Evolutionary conservation across 2,113 vertebrate species (phyloP).

Genomic region (Leptocoma aspasia): DNA sequence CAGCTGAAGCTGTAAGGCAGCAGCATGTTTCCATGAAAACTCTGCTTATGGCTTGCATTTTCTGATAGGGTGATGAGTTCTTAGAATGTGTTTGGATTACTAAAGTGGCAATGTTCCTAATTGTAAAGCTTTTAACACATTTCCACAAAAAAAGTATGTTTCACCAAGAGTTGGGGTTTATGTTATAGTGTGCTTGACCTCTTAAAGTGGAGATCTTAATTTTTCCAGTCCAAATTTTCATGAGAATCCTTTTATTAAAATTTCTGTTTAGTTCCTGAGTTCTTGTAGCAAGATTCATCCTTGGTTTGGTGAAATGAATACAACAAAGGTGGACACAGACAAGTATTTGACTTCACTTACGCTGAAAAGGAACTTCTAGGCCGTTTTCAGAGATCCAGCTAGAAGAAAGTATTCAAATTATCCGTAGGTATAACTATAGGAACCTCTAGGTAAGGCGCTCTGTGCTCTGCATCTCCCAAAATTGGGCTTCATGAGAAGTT

Average conservation of each 20-base stretch:
- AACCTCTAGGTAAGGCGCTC: background rate
- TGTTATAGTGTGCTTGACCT: background rate
- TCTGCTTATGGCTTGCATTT: background rate
- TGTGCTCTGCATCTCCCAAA: background rate
- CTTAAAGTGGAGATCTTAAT: background rate
- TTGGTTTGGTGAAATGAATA: background rate
- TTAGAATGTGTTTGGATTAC: background rate
- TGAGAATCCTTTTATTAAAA: background rate
- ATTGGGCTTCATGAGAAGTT: fast-evolving
- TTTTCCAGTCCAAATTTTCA: background rate
- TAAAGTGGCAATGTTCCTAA: background rate
- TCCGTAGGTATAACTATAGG: background rate
- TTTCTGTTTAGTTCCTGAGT: background rate
- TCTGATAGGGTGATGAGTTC: background rate
- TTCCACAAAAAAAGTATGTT: background rate
- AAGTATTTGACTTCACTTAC: background rate
- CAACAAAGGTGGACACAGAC: background rate
- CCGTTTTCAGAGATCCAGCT: background rate
- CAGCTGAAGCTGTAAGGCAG: background rate
- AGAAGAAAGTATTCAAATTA: background rate
- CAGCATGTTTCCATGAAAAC: conserved; percentile 5
- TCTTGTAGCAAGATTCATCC: background rate
- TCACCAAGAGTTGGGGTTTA: background rate
- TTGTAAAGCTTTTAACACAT: background rate
- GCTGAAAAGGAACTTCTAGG: background rate